Conservation (phyloP, 1,140 invertebrate genomes). For the Ericerus pela region DNA sequence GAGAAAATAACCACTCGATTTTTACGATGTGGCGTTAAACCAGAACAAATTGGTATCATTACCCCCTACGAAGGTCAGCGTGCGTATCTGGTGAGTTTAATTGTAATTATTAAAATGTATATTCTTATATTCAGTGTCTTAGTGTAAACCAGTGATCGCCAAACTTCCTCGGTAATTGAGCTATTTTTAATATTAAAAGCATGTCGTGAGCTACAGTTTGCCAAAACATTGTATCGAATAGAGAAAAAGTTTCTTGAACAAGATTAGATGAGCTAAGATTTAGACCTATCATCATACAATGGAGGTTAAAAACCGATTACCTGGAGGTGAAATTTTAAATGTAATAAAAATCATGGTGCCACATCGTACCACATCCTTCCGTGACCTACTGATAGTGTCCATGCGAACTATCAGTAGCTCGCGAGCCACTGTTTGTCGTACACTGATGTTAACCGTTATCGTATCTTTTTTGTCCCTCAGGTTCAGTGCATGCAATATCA, state of each 20-base stretch:
- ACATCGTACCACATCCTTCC: not conserved
- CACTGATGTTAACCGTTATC: too few relatives aligned
- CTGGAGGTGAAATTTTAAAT: too few relatives aligned
- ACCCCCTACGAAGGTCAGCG: conserved; percentile 98
- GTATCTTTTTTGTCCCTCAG: conserved; percentile 24
- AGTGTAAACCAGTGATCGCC: not conserved
- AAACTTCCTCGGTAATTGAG: too few relatives aligned
- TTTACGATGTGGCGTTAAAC: conserved; percentile 84
- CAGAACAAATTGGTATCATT: conserved; percentile 98
- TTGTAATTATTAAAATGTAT: not conserved
- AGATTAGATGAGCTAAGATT: too few relatives aligned
- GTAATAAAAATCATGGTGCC: too few relatives aligned
- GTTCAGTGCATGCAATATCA: conserved; percentile 98
- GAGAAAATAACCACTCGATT: conserved; percentile 94
- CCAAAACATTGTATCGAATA: not conserved
- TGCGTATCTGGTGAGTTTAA: conserved; percentile 65
- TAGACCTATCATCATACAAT: too few relatives aligned
- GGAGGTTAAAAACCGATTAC: too few relatives aligned
- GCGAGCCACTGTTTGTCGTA: too few relatives aligned
- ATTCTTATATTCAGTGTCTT: not conserved
- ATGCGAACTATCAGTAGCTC: too few relatives aligned
- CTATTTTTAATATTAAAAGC: too few relatives aligned
- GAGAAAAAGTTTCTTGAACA: too few relatives aligned
- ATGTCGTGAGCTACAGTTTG: not conserved
- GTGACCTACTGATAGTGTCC: too few relatives aligned